phyloP scores from a whole-genome alignment of 2,113 vertebrate species.

The Catharus minimus region DNA sequence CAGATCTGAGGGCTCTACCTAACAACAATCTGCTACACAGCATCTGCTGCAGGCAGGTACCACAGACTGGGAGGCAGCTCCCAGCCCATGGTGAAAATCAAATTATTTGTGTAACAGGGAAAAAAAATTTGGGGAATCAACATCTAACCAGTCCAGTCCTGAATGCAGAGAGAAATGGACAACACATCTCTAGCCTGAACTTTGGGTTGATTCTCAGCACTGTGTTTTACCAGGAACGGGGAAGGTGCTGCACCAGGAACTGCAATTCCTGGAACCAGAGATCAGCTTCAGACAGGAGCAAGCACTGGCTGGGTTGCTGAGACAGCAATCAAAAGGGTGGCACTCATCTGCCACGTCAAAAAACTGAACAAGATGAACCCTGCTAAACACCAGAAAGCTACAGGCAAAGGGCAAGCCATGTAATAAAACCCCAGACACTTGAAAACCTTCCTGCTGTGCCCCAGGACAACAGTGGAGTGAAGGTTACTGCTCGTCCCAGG shows the following conservation, averaged over 20 bases:
- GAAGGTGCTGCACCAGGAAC: neutral
- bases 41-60: neutral
- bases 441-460: neutral
- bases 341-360: neutral
- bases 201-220: neutral
- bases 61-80: neutral
- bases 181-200: neutral
- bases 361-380: neutral
- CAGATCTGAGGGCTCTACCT: neutral
- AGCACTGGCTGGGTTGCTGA: neutral
- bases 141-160: neutral
- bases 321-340: neutral
- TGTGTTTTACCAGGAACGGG: neutral
- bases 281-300: neutral
- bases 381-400: neutral
- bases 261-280: neutral
- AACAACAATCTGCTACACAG: neutral
- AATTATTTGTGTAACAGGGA: neutral
- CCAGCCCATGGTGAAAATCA: rapidly evolving
- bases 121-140: neutral
- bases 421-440: neutral
- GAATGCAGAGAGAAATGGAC: neutral
- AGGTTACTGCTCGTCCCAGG: neutral
- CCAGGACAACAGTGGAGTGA: rapidly evolving
- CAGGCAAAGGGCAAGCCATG: neutral